These are phyloP conservation scores for Trigoniulus corallinus DNA, from an alignment of 1,140 invertebrate genomes.

Conservation along the genomic window DNA sequence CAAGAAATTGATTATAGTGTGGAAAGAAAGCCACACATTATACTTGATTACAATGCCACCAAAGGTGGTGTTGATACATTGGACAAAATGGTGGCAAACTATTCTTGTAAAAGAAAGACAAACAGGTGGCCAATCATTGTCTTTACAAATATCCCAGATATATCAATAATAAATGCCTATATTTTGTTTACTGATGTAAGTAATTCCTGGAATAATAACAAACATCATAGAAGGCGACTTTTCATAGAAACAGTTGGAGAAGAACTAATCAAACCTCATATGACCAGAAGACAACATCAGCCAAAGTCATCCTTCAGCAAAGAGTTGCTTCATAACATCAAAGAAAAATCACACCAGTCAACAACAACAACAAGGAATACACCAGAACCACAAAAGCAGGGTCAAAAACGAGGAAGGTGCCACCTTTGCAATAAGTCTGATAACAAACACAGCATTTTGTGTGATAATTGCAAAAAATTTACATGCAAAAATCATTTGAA, in stretches of 20 bases:
- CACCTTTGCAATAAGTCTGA: neutral
- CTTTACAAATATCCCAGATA: conserved; percentile 12
- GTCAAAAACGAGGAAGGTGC: conserved; percentile 1
- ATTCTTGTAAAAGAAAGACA: conserved; percentile 9
- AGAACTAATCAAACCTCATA: neutral
- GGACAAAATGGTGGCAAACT: conserved; percentile 9
- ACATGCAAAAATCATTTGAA: neutral
- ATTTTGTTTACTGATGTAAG: neutral
- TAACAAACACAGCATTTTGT: neutral
- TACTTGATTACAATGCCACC: conserved; percentile 13
- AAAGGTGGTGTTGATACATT: conserved; percentile 14
- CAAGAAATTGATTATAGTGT: neutral
- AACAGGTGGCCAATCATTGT: conserved; percentile 11
- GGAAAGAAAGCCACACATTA: conserved; percentile 13
- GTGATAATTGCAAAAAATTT: neutral
- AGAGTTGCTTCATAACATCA: neutral
- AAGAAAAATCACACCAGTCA: neutral
- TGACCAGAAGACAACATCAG: neutral
- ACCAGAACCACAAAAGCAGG: neutral
- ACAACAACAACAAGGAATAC: neutral
- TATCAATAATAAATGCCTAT: neutral
- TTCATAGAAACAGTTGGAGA: neutral
- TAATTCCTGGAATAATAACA: neutral
- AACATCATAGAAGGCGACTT: neutral
- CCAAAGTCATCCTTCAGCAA: neutral